These are phyloP conservation scores for Epirrhoe tristata DNA, from an alignment of 2,888 invertebrate species.

Conservation along the genomic window DNA sequence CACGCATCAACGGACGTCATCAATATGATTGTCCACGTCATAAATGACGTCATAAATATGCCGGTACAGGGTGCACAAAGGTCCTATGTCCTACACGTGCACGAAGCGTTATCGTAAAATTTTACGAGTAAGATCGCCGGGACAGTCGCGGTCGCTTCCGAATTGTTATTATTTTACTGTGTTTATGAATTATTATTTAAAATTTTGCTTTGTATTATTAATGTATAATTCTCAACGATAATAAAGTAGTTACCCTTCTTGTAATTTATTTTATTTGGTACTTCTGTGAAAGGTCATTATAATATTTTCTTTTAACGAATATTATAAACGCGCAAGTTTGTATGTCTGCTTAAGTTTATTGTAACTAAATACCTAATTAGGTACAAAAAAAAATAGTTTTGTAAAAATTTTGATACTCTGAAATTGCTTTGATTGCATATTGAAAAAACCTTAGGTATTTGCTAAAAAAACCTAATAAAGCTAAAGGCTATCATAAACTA, in stretches of 20 bases:
- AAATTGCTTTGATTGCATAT: no score
- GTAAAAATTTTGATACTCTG: no score
- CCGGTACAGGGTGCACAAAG: constrained; percentile 55
- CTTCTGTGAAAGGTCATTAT: no score
- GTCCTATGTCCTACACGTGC: constrained; percentile 65
- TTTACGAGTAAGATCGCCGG: constrained; percentile 68
- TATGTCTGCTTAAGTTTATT: no score
- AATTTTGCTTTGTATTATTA: constrained; percentile 38
- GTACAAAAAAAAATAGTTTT: no score
- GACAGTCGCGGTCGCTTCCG: constrained; percentile 52
- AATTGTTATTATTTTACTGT: constrained; percentile 41
- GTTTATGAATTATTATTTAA: constrained; percentile 50
- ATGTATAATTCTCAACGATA: no score
- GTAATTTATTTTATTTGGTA: not conserved
- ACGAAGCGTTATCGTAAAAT: constrained; percentile 78
- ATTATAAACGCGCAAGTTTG: no score
- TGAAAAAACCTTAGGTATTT: no score
- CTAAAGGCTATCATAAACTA: not conserved
- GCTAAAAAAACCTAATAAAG: no score
- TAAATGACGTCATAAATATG: constrained; percentile 73
- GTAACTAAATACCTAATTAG: no score
- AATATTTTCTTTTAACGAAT: no score
- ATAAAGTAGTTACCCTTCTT: not conserved
- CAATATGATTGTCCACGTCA: constrained; percentile 41
- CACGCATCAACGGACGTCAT: constrained; percentile 29